Conservation (phyloP, 1,140 invertebrate genomes). For the Dryas iulia region DNA sequence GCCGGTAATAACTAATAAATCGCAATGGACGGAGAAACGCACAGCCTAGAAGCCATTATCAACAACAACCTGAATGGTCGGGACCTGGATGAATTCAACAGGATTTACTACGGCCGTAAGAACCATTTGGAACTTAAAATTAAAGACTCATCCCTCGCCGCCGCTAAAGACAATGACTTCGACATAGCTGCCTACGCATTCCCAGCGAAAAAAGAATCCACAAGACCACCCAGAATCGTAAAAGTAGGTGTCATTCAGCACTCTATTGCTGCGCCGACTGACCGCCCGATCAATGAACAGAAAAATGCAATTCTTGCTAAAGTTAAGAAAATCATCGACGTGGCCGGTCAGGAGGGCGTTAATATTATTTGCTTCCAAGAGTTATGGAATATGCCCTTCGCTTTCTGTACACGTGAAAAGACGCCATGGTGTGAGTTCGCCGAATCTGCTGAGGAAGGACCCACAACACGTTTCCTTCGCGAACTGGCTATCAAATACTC, state of each 20-base stretch:
- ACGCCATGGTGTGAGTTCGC: slow-evolving; percentile 98
- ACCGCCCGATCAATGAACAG: slow-evolving; percentile 88
- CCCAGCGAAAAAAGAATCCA: slow-evolving; percentile 83
- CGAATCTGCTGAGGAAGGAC: slow-evolving; percentile 93
- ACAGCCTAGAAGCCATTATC: slow-evolving; percentile 66
- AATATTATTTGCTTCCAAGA: slow-evolving; percentile 98
- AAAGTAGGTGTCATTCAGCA: slow-evolving; percentile 95
- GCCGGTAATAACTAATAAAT: slow-evolving; percentile 29
- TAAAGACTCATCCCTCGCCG: slow-evolving; percentile 60
- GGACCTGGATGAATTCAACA: slow-evolving; percentile 87
- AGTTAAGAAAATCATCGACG: slow-evolving; percentile 89
- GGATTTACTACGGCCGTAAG: slow-evolving; percentile 88
- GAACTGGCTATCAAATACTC: slow-evolving; percentile 92
- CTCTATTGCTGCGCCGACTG: slow-evolving; percentile 89
- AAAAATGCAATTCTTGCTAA: slow-evolving; percentile 90
- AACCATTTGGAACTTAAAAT: slow-evolving; percentile 58
- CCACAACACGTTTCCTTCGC: slow-evolving; percentile 91
- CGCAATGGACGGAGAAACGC: slow-evolving; percentile 64
- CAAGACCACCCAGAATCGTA: slow-evolving; percentile 88
- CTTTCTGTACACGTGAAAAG: slow-evolving; percentile 98
- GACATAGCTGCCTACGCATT: slow-evolving; percentile 91
- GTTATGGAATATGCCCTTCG: slow-evolving; percentile 99
- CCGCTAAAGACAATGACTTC: slow-evolving; percentile 82
- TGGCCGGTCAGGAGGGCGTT: slow-evolving; percentile 89
- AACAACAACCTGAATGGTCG: slow-evolving; percentile 76